Conservation (phyloP, 2,113 vertebrate species). For the Pandion haliaetus region DNA sequence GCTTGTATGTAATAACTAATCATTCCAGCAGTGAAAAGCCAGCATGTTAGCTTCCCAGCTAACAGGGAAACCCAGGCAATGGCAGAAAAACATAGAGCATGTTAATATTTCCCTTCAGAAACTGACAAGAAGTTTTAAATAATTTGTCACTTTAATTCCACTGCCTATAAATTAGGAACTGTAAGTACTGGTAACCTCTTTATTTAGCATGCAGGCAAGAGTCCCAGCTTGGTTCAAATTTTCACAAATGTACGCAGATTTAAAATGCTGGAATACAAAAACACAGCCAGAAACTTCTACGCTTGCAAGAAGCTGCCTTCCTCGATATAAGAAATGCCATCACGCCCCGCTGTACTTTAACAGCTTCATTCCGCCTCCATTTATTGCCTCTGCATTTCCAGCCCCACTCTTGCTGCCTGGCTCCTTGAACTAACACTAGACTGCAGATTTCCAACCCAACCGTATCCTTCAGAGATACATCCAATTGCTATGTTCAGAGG, state of each 20-base stretch:
- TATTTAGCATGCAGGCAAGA: neutral
- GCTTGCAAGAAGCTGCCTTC: neutral
- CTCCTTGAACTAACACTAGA: fast-evolving
- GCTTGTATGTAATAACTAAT: neutral
- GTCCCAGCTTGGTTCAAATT: neutral
- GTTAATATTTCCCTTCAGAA: neutral
- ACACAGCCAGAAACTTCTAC: neutral
- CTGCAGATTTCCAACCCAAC: neutral
- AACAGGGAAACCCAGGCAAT: neutral
- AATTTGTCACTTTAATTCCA: neutral
- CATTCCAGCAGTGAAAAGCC: neutral
- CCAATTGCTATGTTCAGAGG: neutral
- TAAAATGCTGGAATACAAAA: neutral
- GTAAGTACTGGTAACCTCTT: neutral
- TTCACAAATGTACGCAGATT: neutral
- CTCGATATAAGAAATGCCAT: neutral
- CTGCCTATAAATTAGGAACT: neutral
- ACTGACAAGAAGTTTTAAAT: neutral
- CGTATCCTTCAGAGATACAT: neutral
- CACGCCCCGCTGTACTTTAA: fast-evolving
- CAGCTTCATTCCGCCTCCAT: neutral
- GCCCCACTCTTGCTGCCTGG: neutral
- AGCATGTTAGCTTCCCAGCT: neutral
- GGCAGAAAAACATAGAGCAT: neutral
- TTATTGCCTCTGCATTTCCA: neutral